Percentiles rank a stretch among this genome's conserved stretches.
phyloP scores from a whole-genome alignment of 2,888 invertebrate genomes.

The Ormyrus rosae region DNA sequence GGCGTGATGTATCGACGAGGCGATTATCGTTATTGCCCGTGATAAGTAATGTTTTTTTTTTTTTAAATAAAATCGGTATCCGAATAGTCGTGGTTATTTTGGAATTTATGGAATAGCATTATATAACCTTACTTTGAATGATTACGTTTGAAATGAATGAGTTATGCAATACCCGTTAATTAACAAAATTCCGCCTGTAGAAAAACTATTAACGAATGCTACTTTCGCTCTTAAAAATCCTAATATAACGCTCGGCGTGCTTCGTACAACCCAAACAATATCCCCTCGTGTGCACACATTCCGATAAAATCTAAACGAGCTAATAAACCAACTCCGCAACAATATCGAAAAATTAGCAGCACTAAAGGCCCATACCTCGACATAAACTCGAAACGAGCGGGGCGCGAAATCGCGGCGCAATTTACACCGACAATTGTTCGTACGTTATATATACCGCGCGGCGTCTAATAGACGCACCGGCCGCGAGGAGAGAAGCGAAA shows the following conservation, averaged over 20 bases:
- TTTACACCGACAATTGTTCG: conserved; percentile 44
- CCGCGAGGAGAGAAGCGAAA: not conserved
- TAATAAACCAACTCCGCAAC: conserved; percentile 10
- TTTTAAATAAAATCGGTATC: not conserved
- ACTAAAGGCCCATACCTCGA: not conserved
- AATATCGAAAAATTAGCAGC: not conserved
- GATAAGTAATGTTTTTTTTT: not conserved
- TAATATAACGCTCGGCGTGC: too few species aligned
- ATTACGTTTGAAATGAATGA: too few species aligned
- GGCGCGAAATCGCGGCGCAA: conserved; percentile 16
- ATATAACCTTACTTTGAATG: too few species aligned
- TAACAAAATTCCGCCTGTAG: too few species aligned
- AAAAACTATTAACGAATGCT: too few species aligned
- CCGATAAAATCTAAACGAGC: conserved; percentile 30
- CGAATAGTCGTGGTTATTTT: too few species aligned
- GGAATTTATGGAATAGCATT: too few species aligned
- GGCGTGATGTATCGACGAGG: conserved; percentile 18
- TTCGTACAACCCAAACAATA: too few species aligned
- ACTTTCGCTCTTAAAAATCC: too few species aligned
- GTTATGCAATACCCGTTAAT: too few species aligned
- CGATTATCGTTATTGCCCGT: not conserved
- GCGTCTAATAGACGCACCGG: too few species aligned
- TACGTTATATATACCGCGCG: not conserved
- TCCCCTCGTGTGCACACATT: not conserved
- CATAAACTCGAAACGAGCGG: not conserved